These are phyloP conservation scores for Zaprionus capensis DNA, from an alignment of 1,140 invertebrate species.

Conservation along the genomic window DNA sequence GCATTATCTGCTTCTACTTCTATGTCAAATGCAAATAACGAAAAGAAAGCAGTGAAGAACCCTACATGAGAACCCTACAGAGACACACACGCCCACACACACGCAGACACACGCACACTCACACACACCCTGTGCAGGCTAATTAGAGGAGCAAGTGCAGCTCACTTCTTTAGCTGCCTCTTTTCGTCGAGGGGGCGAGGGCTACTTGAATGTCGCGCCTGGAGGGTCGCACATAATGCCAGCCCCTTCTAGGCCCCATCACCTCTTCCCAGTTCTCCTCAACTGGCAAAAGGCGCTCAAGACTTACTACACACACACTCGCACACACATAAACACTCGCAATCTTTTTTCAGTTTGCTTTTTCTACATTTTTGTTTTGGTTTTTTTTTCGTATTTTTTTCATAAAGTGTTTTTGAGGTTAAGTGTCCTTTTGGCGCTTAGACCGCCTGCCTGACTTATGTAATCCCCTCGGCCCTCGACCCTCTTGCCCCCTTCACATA, in stretches of 20 bases:
- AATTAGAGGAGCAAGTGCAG: slow-evolving; percentile 61
- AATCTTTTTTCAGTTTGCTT: slow-evolving; percentile 45
- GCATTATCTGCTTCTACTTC: slow-evolving; percentile 71
- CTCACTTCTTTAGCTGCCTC: slow-evolving; percentile 58
- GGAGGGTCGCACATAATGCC: slow-evolving; percentile 59
- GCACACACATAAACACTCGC: slow-evolving; percentile 16
- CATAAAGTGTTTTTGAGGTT: slow-evolving; percentile 80
- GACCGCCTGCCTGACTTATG: slow-evolving; percentile 15
- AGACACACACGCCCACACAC: background rate
- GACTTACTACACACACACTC: slow-evolving; percentile 53
- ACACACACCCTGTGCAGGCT: slow-evolving; percentile 47
- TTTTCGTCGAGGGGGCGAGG: slow-evolving; percentile 49
- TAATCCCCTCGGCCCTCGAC: background rate
- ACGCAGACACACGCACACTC: slow-evolving; percentile 5
- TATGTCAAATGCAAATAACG: slow-evolving; percentile 73
- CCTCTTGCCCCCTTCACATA: background rate
- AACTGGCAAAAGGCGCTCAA: slow-evolving; percentile 77
- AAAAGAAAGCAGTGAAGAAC: slow-evolving; percentile 63
- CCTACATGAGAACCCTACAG: slow-evolving; percentile 34
- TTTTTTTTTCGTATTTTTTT: slow-evolving; percentile 60
- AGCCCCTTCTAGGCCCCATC: background rate
- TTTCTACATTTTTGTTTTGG: slow-evolving; percentile 33
- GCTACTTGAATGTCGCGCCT: slow-evolving; percentile 72
- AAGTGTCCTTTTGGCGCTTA: slow-evolving; percentile 78
- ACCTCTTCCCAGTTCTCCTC: slow-evolving; percentile 10